These are phyloP conservation scores for Nymphalis c-album DNA, from an alignment of 2,888 invertebrate species.

Conservation along the genomic window DNA sequence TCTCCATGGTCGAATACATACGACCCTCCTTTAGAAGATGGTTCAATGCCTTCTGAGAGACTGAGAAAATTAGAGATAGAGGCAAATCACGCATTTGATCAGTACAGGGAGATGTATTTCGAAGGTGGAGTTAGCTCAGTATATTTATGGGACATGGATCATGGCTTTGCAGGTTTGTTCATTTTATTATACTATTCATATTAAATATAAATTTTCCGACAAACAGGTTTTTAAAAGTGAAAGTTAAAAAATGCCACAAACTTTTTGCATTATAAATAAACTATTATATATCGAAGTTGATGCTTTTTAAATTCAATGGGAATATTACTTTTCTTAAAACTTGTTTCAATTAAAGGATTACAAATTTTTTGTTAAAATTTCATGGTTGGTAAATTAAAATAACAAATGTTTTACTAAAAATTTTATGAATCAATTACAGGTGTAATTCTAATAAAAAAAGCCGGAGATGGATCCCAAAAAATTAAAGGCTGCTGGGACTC, in stretches of 20 bases:
- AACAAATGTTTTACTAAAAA: too few relatives aligned
- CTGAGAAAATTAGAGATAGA: constrained; percentile 97
- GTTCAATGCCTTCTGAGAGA: constrained; percentile 98
- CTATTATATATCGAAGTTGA: too few relatives aligned
- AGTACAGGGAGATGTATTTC: constrained; percentile 99
- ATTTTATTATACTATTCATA: not conserved
- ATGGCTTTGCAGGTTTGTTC: constrained; percentile 93
- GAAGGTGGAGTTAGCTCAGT: constrained; percentile 99
- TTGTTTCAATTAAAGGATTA: too few relatives aligned
- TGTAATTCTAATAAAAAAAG: constrained; percentile 99
- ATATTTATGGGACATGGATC: constrained; percentile 99
- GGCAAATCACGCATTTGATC: constrained; percentile 99
- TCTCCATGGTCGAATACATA: constrained; percentile 99
- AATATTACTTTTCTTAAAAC: too few relatives aligned
- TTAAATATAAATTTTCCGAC: not conserved
- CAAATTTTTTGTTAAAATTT: too few relatives aligned
- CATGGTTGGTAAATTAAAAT: too few relatives aligned
- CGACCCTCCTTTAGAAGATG: constrained; percentile 98
- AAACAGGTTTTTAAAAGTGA: not conserved
- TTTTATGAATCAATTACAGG: constrained; percentile 76
- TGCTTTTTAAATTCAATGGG: too few relatives aligned
- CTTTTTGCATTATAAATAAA: too few relatives aligned
- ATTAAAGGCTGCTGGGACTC: constrained; percentile 99
- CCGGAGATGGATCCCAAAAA: constrained; percentile 98
- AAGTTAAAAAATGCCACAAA: not conserved